Evolutionary conservation across 2,113 vertebrate genomes (phyloP), one percentile per base, ranked within the genome.

Genomic region (Cinclus mexicanus): DNA sequence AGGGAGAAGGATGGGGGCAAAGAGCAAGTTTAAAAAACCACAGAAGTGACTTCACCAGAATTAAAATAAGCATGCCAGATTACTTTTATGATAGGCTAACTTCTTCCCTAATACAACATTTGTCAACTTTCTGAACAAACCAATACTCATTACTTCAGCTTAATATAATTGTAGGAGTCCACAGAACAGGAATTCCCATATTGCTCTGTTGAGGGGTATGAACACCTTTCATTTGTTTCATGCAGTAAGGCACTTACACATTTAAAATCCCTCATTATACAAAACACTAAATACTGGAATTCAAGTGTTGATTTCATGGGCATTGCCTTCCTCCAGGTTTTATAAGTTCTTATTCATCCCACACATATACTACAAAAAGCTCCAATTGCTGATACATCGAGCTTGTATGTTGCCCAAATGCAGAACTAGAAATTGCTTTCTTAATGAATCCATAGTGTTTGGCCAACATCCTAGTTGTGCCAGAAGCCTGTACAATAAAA

Each of bases 211-310:
- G 19, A 89, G 39, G 71, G 41, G 37, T 74, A 83, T 2, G 1
- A 87, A 94, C 22, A 75, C 6, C 14, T 85, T 86, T 80, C 72
- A 55, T 59, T 83, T 59, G 29, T 63, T 87, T 92, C 93, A 96
- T 6, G 41, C 92, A 97, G 68, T 98, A 98, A 98, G 98, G 98
- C 98, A 98, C 97, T 97, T 97, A 92, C 88, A 94, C 94, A 93
- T 95, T 93, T 89, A 84, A 60, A 81, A 89, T n/a, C 77, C 29
- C 69, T 90, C 46, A 56, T 60, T 61, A 68, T 25, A 93, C 23
- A 93, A 83, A 96, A 95, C 95, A 96, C 60, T 95, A 67, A 96
- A 94, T 55, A 92, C 53, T 82, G 63, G 46, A 94, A 93, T 80
- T 90, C 79, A 93, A 85, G 69, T 69, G 19, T 11, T 90, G 59